These are phyloP conservation scores for Phoxinus phoxinus DNA, from an alignment of 2,113 vertebrate genomes.

Conservation along the genomic window DNA sequence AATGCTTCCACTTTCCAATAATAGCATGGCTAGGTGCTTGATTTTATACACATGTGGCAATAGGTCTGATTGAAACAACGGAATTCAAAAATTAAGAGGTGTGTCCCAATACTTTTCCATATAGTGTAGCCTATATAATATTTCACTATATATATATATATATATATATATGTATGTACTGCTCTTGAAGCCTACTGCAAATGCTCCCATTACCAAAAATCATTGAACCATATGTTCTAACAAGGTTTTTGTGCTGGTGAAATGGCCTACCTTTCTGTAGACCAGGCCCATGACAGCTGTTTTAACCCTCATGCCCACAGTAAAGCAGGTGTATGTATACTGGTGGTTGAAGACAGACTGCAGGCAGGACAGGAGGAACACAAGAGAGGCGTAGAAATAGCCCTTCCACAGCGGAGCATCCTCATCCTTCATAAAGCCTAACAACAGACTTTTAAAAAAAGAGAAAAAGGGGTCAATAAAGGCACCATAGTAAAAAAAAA, in stretches of 20 bases:
- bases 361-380: slow-evolving; percentile 86
- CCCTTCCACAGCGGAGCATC: slow-evolving; percentile 85
- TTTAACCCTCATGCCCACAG: slow-evolving; percentile 87
- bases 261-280: slow-evolving; percentile 86
- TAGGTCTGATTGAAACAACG: no score
- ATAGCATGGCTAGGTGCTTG: no score
- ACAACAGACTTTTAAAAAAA: slow-evolving; percentile 79
- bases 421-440: slow-evolving; percentile 82
- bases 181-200: not conserved
- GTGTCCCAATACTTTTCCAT: no score
- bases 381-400: slow-evolving; percentile 81
- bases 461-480: not conserved
- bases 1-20: no score
- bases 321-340: slow-evolving; percentile 86
- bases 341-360: slow-evolving; percentile 91
- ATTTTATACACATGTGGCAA: no score
- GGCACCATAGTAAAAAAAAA: not conserved
- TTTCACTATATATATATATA: no score
- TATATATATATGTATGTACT: not conserved
- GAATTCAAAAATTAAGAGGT: no score
- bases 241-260: not conserved
- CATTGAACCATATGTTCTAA: not conserved
- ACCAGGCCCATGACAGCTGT: slow-evolving; percentile 88
- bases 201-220: not conserved
- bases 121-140: no score